Percentiles rank a stretch among this genome's conserved stretches.
phyloP scores from a whole-genome alignment of 2,797 vertebrate species.

The Nannoperca australis region DNA sequence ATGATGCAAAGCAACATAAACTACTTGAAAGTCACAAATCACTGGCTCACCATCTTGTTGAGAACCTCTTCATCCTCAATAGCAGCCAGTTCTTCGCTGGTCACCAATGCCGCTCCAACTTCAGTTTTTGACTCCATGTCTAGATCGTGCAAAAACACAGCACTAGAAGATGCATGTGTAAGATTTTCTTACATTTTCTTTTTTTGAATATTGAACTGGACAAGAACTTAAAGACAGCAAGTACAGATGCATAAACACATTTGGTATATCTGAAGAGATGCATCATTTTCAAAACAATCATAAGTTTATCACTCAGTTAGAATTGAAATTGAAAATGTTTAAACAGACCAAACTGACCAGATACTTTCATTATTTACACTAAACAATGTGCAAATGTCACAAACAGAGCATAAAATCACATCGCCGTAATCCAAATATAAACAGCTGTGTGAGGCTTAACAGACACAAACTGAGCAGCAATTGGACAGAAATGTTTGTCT shows the following conservation, averaged over 20 bases:
- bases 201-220: background rate
- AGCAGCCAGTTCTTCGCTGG: conserved; percentile 84
- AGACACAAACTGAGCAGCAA: conserved; percentile 47
- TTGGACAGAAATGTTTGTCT: conserved; percentile 51
- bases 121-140: conserved; percentile 72
- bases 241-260: background rate
- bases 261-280: background rate
- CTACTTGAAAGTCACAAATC: background rate
- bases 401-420: background rate
- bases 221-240: background rate
- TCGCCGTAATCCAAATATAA: conserved; percentile 49
- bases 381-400: conserved; percentile 9
- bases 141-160: conserved; percentile 7
- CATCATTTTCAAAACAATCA: background rate
- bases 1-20: background rate
- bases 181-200: background rate
- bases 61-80: conserved; percentile 94
- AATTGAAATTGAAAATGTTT: background rate
- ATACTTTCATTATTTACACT: background rate
- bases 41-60: conserved; percentile 91
- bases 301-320: background rate
- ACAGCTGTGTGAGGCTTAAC: conserved; percentile 48
- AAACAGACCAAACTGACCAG: background rate
- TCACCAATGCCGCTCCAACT: conserved; percentile 60
- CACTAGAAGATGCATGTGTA: background rate